phyloP scores from a whole-genome alignment of 2,113 vertebrate species.

The Erpornis zantholeuca region DNA sequence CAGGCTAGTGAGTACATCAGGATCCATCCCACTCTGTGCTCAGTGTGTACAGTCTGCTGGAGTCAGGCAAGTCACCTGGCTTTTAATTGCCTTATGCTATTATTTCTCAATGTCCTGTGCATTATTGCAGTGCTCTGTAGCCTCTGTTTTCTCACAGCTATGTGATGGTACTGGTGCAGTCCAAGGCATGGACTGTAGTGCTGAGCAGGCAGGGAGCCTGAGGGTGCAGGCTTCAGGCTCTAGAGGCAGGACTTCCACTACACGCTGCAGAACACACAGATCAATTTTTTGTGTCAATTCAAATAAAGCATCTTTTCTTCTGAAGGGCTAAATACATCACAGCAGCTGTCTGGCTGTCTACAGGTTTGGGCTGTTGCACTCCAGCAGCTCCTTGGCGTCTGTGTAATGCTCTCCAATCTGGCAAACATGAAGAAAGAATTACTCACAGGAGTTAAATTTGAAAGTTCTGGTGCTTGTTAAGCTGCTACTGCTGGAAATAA shows the following conservation, averaged over 20 bases:
- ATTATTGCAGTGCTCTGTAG: neutral
- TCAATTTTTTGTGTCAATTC: neutral
- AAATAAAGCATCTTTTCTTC: neutral
- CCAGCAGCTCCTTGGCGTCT: neutral
- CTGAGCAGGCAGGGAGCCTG: neutral
- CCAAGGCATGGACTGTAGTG: neutral
- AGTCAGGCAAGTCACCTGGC: neutral
- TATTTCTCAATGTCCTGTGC: neutral
- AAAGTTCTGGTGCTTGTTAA: neutral
- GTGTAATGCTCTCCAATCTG: neutral
- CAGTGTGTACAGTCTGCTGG: neutral
- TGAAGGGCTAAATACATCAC: neutral
- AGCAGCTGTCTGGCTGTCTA: neutral
- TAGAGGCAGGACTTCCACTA: neutral
- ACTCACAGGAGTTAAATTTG: neutral
- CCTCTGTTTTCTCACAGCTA: neutral
- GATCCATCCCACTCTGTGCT: neutral
- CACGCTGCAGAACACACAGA: neutral
- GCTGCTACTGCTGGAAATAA: neutral
- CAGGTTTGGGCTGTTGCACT: neutral
- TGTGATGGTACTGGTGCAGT: fast-evolving
- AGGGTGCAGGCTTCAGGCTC: neutral
- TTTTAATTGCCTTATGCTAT: neutral
- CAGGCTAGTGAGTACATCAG: neutral
- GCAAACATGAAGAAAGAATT: neutral